Base-by-base conservation (phyloP, 2,113 vertebrate species). In the Ceyx cyanopectus region DNA sequence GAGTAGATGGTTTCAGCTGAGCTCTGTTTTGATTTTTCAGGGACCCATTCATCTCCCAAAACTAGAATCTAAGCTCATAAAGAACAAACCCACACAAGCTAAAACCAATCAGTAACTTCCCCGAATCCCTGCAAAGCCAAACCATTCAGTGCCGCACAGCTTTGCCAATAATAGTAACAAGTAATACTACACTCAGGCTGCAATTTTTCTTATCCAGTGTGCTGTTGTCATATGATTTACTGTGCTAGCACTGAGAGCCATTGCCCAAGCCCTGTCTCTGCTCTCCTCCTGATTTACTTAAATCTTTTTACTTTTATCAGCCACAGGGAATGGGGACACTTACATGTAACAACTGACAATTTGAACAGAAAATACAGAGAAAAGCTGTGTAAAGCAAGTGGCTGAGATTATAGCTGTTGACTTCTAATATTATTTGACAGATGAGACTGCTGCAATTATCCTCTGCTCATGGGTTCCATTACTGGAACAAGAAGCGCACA, bases 391-490 rank as follows among this genome's bases (percentile, higher is more conserved):
- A 98, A 97, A 97, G 97, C 97, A 95, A 98, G 98, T 97, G 95
- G 96, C 94, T 98, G 95, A 97, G 97, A 98, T 98, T 98, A 98
- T 97, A 98, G 97, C 98, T 98, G 98, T 99, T 98, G 98, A 97
- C 98, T 98, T 97, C 98, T 98, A 98, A 98, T 98, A 99, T 99
- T 98, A 99, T 99, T 98, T 98, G 98, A 98, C 98, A 98, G 98
- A 98, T 98, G 98, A 98, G 97, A 97, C 97, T 96, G 97, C 97
- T 98, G 97, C 98, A 99, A 99, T 99, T 99, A 98, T 98, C 97
- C 93, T 96, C 98, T 98, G 98, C 98, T 98, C 98, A 95, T 98
- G 97, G 98, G 98, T 98, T 98, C 98, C 98, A 99, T 99, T 99
- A 98, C 97, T 93, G 96, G 97, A 98, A 99, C 98, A 98, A 98